phyloP scores from a whole-genome alignment of 2,797 vertebrate genomes.

The Dallia pectoralis region DNA sequence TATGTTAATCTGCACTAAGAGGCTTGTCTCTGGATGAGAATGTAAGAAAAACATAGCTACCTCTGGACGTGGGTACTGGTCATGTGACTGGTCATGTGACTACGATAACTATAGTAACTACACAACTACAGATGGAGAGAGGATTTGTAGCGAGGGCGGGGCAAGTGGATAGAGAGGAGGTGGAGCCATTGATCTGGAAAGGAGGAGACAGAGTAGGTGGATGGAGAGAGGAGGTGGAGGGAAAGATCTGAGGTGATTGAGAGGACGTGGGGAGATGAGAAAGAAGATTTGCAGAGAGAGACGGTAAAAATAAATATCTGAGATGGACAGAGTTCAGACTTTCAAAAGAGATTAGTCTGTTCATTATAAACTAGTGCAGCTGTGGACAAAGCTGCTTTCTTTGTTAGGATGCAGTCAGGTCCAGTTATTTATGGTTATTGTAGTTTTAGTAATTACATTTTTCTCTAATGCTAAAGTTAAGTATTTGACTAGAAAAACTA shows the following conservation, averaged over 20 bases:
- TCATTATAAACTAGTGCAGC: not conserved
- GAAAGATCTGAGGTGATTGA: no score
- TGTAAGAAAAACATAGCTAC: no score
- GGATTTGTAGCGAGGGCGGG: not conserved
- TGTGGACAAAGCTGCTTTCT: not conserved
- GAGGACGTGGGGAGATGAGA: constrained; percentile 7
- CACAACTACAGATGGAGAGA: not conserved
- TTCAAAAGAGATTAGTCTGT: not conserved
- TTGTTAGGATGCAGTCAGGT: no score
- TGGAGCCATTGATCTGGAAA: constrained; percentile 23
- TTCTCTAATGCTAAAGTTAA: no score
- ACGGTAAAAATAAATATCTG: constrained; percentile 72
- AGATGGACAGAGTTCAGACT: constrained; percentile 67
- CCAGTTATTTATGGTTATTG: no score
- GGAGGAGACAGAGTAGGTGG: not conserved
- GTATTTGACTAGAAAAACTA: no score
- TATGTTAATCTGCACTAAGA: no score
- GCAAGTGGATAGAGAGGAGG: constrained; percentile 77
- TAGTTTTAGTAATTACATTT: no score
- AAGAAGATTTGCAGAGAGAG: not conserved
- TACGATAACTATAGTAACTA: no score
- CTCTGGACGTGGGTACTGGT: no score
- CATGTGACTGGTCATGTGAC: no score
- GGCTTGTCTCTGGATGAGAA: no score
- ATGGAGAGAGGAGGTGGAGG: not conserved